Conservation (phyloP, 2,888 invertebrate genomes). For the Chorisops tibialis region DNA sequence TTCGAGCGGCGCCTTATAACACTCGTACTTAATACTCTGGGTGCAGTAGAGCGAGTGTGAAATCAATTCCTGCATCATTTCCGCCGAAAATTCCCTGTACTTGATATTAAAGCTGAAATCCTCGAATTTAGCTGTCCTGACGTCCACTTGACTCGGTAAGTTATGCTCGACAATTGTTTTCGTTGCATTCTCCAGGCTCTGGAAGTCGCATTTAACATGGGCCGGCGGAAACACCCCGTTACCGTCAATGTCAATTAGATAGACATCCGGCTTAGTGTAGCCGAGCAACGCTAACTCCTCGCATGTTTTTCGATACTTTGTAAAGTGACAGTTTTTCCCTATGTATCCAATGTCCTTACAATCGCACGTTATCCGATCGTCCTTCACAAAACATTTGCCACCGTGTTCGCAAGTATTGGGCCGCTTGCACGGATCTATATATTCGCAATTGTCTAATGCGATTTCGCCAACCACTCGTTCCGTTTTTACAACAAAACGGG, state of each 20-base stretch:
- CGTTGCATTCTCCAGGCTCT: constrained; percentile 77
- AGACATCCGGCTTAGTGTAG: constrained; percentile 85
- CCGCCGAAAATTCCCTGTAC: constrained; percentile 84
- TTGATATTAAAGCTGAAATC: constrained; percentile 83
- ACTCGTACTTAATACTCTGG: constrained; percentile 86
- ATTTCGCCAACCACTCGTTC: constrained; percentile 84
- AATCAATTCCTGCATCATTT: constrained; percentile 87
- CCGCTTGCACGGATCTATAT: constrained; percentile 83
- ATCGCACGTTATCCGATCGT: constrained; percentile 83
- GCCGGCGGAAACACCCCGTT: constrained; percentile 90
- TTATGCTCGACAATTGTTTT: constrained; percentile 90
- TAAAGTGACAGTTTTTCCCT: constrained; percentile 93
- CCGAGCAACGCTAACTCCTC: constrained; percentile 87
- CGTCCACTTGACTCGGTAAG: constrained; percentile 84
- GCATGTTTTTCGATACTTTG: constrained; percentile 85
- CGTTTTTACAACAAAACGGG: constrained; percentile 75
- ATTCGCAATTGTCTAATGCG: constrained; percentile 83
- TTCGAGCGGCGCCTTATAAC: constrained; percentile 82
- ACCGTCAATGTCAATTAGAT: constrained; percentile 90
- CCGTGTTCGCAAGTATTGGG: constrained; percentile 92
- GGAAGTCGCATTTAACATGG: constrained; percentile 89
- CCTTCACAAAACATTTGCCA: constrained; percentile 84
- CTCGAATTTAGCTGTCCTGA: constrained; percentile 70
- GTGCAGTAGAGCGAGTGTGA: constrained; percentile 86
- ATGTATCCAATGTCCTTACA: constrained; percentile 88